Conservation (phyloP, 2,113 vertebrate genomes). For the Planiliza haematocheilus region DNA sequence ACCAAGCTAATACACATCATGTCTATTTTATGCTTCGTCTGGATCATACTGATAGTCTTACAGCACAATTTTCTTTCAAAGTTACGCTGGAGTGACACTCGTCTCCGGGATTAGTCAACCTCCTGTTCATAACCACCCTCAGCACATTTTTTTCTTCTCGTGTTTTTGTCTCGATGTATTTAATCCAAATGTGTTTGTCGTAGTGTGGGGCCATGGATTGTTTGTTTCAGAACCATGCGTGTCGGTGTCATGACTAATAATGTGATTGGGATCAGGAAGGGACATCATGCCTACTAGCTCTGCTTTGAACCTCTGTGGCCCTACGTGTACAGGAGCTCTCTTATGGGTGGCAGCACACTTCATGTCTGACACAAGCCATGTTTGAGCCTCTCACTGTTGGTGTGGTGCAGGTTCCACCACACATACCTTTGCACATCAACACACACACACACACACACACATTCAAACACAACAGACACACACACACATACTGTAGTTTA, state of each 20-base stretch:
- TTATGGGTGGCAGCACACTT: constrained; percentile 69
- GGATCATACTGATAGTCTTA: constrained; percentile 29
- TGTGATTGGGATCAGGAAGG: constrained; percentile 44
- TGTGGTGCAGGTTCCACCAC: constrained; percentile 84
- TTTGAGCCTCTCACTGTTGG: constrained; percentile 76
- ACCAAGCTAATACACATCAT: constrained; percentile 9
- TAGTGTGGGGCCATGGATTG: constrained; percentile 55
- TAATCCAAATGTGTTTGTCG: constrained; percentile 49
- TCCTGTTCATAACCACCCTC: constrained; percentile 20
- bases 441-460: constrained; percentile 35
- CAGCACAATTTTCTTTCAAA: constrained; percentile 39
- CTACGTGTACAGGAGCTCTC: constrained; percentile 71
- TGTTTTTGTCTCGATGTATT: constrained; percentile 49
- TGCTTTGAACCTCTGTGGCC: constrained; percentile 60
- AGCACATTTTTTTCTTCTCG: constrained; percentile 28
- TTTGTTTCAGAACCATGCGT: constrained; percentile 46
- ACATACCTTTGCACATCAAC: constrained; percentile 59
- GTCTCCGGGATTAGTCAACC: constrained; percentile 19
- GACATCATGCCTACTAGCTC: constrained; percentile 47
- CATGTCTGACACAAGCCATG: constrained; percentile 76
- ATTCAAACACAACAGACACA: constrained; percentile 28
- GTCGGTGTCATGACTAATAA: constrained; percentile 43
- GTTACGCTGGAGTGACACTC: constrained; percentile 45
- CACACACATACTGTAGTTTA: constrained; percentile 61
- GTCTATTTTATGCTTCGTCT: constrained; percentile 11